Evolutionary conservation across 35 echinoderm and acorn worm species (phyloP), one percentile per base, ranked within the genome.

Genomic region (Ophiothrix spiculata): DNA sequence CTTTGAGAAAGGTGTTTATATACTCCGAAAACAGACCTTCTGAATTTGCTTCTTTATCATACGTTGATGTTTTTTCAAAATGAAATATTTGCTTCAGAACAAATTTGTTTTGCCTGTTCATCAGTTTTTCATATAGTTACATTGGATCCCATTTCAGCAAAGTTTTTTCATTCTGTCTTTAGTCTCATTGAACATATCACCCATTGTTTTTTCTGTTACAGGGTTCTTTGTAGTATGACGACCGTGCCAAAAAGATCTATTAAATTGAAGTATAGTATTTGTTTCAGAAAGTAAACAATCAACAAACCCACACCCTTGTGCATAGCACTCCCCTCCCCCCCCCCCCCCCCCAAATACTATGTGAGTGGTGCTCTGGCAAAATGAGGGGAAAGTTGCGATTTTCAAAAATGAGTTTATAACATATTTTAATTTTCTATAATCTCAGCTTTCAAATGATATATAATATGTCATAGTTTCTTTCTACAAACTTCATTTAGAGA

Each of bases 181-280:
- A 1, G 75, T 79, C 0, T 86, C 38, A 10, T 64, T 32, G 37
- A 74, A 91, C 8, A 79, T 42, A 8, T 91, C 77, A 13, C 56
- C 34, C 38, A 91, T 83, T 8, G 74, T 76, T 54, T 35, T 32
- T 32, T n/a, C 46, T 11, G 40, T 32, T 13, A 77, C 19, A 21
- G 56, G 35, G 36, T 79, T 83, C 0, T 73, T 38, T 12, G 83
- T 77, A 6, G 78, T 39, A n/a, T 41, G 36, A 75, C 92, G 88
- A 17, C 91, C 92, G 29, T 94, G 92, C 37, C 78, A 87, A 11
- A 87, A 74, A 46, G 78, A 86, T 31, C 92, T 79, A 8, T 78
- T 31, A 77, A 87, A 86, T 76, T 84, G 36, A 37, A 85, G 80
- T 76, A 75, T 41, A 38, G 77, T 88, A 19, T 74, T 56, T 15